Conservation (phyloP, 2,113 vertebrate species). For the Silurus meridionalis region DNA sequence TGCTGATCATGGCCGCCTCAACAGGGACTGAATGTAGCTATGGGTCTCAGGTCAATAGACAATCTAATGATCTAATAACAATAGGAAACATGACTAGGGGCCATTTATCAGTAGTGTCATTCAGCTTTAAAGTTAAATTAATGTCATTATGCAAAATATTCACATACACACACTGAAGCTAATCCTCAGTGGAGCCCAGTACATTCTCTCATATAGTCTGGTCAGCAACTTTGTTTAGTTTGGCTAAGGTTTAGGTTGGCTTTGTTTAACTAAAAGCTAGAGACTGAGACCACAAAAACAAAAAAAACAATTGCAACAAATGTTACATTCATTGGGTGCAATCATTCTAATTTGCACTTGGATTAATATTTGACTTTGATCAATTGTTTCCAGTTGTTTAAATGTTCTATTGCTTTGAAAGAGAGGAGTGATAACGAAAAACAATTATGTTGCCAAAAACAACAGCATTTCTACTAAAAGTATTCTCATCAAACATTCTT, state of each 20-base stretch:
- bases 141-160: constrained; percentile 10
- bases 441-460: neutral
- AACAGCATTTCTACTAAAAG: neutral
- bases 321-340: neutral
- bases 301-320: neutral
- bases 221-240: neutral
- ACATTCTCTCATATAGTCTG: neutral
- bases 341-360: neutral
- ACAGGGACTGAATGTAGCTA: neutral
- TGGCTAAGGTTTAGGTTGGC: neutral
- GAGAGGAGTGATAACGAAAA: neutral
- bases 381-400: neutral
- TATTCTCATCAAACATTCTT: too few relatives aligned
- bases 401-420: neutral
- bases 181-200: neutral
- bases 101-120: neutral
- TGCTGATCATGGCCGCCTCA: neutral
- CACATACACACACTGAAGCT: neutral
- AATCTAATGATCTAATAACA: neutral
- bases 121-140: neutral
- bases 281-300: neutral
- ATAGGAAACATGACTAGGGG: neutral
- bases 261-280: neutral
- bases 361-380: neutral
- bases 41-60: neutral